Evolutionary conservation across 2,113 vertebrate species (phyloP).

Genomic region (Serinus canaria): DNA sequence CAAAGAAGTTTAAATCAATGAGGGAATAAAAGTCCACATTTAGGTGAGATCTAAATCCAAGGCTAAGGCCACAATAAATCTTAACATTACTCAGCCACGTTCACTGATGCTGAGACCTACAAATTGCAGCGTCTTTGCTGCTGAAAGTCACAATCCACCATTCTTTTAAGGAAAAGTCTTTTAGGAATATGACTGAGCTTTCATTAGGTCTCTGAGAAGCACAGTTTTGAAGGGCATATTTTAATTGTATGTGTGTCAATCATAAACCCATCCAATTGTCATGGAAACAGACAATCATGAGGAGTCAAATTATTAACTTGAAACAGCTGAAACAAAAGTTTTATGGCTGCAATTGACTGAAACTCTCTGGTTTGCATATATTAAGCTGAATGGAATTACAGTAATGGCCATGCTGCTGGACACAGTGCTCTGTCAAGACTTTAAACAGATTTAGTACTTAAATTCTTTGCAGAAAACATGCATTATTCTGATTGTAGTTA

Average conservation of each 20-base stretch:
- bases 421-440: slow-evolving; percentile 23
- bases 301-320: slow-evolving; percentile 39
- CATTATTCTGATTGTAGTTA: slow-evolving; percentile 14
- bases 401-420: slow-evolving; percentile 66
- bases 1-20: neutral
- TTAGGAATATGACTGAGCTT: neutral
- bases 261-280: slow-evolving; percentile 24
- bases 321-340: slow-evolving; percentile 44
- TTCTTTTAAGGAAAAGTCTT: neutral
- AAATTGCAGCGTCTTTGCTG: neutral
- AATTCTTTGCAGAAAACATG: neutral
- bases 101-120: neutral
- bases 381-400: slow-evolving; percentile 50
- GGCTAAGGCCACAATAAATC: neutral
- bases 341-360: slow-evolving; percentile 67
- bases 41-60: neutral
- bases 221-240: neutral
- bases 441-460: slow-evolving; percentile 9
- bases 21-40: neutral
- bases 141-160: neutral
- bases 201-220: neutral
- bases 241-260: slow-evolving; percentile 15
- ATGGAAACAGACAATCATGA: slow-evolving; percentile 32
- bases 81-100: neutral
- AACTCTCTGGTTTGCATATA: slow-evolving; percentile 68